Conservation (phyloP, 2,888 invertebrate genomes). For the Hermaeophaga mercurialis region DNA sequence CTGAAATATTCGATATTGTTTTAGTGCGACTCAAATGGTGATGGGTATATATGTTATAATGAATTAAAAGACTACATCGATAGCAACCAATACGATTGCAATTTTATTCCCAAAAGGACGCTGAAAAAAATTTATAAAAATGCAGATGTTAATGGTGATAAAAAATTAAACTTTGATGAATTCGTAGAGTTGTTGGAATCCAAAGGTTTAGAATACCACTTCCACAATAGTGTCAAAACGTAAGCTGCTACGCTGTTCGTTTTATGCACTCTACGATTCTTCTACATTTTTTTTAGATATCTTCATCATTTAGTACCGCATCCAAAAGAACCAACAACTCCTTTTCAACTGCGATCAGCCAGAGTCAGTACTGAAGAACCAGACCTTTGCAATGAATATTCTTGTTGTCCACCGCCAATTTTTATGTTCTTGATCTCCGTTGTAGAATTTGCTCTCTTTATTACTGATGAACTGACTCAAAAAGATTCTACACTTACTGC, state of each 20-base stretch:
- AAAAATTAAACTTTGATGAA: conserved; percentile 72
- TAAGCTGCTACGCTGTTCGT: no score
- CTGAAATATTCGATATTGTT: no score
- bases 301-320: conserved; percentile 28
- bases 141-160: conserved; percentile 69
- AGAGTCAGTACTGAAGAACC: conserved; percentile 77
- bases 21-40: conserved; percentile 74
- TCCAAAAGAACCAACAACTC: conserved; percentile 26
- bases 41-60: conserved; percentile 70
- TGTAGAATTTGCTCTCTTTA: conserved; percentile 78
- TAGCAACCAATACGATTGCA: conserved; percentile 61
- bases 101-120: conserved; percentile 69
- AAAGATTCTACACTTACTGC: conserved; percentile 49
- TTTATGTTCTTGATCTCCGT: conserved; percentile 89
- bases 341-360: conserved; percentile 28
- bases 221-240: conserved; percentile 18
- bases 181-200: conserved; percentile 71
- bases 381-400: conserved; percentile 30
- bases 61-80: conserved; percentile 69
- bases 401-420: conserved; percentile 86
- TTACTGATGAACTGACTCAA: conserved; percentile 42
- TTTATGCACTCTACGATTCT: no score
- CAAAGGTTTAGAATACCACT: conserved; percentile 56
- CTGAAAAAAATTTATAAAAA: conserved; percentile 69
- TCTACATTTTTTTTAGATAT: conserved; percentile 24